Evolutionary conservation across 2,113 vertebrate species (phyloP).

Genomic region (Zingel zingel): DNA sequence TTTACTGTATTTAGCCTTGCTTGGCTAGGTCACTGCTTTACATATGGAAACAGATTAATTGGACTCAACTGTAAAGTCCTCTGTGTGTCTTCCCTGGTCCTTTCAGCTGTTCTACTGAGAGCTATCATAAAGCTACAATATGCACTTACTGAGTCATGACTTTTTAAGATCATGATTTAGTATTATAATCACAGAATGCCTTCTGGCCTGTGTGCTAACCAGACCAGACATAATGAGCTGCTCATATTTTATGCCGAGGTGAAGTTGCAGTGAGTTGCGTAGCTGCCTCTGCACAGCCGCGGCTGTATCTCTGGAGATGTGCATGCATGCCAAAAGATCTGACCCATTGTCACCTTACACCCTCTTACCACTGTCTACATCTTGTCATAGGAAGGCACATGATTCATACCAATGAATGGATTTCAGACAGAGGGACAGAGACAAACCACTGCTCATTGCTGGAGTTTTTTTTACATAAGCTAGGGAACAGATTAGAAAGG

Average conservation of each 20-base stretch:
- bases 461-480: not conserved
- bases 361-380: slow-evolving; percentile 40
- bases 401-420: slow-evolving; percentile 39
- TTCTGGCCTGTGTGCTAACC: slow-evolving; percentile 45
- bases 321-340: slow-evolving; percentile 41
- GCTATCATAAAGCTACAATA: slow-evolving; percentile 28
- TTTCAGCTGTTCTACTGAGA: slow-evolving; percentile 16
- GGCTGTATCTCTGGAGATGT: slow-evolving; percentile 36
- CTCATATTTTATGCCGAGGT: slow-evolving; percentile 57
- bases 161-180: slow-evolving; percentile 60
- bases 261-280: slow-evolving; percentile 21
- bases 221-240: slow-evolving; percentile 55
- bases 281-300: not conserved
- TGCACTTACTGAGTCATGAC: slow-evolving; percentile 51
- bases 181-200: slow-evolving; percentile 61
- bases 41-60: slow-evolving; percentile 46
- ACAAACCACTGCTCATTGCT: no score
- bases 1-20: slow-evolving; percentile 31
- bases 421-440: slow-evolving; percentile 1
- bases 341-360: slow-evolving; percentile 51
- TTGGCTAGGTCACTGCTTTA: slow-evolving; percentile 36
- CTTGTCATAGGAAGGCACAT: slow-evolving; percentile 27
- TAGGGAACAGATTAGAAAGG: not conserved
- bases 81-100: slow-evolving; percentile 29
- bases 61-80: slow-evolving; percentile 15